These are phyloP conservation scores for Clistopyga incitator DNA, from an alignment of 2,888 invertebrate genomes.

Conservation along the genomic window DNA sequence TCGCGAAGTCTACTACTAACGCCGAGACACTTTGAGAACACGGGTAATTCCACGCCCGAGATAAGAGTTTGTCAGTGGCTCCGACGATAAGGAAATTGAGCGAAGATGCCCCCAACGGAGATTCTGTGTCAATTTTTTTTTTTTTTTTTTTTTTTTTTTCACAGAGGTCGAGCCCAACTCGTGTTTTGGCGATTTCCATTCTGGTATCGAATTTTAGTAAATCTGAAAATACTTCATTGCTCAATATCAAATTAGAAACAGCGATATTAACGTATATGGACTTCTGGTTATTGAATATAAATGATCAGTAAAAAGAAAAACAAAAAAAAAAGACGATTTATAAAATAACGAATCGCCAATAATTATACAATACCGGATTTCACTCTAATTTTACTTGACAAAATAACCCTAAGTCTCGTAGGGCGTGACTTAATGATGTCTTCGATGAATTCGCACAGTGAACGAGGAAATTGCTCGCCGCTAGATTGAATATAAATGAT, in stretches of 20 bases:
- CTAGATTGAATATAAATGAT: no score
- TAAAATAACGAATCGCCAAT: background rate
- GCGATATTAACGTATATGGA: no score
- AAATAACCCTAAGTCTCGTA: background rate
- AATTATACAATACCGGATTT: background rate
- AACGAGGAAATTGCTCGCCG: background rate
- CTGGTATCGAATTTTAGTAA: background rate
- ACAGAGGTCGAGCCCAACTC: background rate
- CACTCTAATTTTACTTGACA: background rate
- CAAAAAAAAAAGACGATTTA: background rate
- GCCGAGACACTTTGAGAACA: background rate
- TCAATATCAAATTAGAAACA: no score
- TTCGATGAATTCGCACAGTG: constrained; percentile 67
- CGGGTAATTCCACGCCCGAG: constrained; percentile 3
- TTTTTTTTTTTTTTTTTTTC: background rate
- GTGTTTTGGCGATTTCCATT: background rate
- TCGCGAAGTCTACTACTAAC: background rate
- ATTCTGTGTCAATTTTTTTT: constrained; percentile 7
- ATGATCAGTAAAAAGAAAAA: no score
- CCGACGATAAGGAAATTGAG: constrained; percentile 30
- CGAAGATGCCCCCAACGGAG: constrained; percentile 64
- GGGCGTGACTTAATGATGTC: constrained; percentile 56
- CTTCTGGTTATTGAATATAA: no score
- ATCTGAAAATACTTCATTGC: no score
- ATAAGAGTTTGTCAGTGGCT: background rate